Conservation (phyloP, 37 sponge, comb jelly and placozoan species). For the Corticium candelabrum region DNA sequence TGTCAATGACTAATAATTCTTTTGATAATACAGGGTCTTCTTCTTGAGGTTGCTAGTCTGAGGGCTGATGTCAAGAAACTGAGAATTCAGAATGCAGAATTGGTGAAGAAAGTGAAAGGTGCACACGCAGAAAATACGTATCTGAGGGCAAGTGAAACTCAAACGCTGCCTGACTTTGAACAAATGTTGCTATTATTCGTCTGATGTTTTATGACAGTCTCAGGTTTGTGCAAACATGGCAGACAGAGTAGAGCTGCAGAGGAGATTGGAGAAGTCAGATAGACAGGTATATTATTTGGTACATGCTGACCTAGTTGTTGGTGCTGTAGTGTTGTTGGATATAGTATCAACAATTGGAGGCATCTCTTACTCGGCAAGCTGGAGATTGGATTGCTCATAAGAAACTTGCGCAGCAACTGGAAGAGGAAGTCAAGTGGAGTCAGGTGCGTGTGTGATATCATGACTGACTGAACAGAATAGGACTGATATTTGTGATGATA, state of each 20-base stretch:
- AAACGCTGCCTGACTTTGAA: background rate
- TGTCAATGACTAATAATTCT: too few relatives aligned
- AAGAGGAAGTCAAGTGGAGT: slow-evolving; percentile 26
- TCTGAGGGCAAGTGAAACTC: slow-evolving; percentile 47
- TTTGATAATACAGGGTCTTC: slow-evolving; percentile 32
- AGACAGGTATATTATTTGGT: slow-evolving; percentile 26
- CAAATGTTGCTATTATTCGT: background rate
- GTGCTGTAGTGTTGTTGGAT: too few relatives aligned
- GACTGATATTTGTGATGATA: too few relatives aligned
- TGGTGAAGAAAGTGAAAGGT: slow-evolving; percentile 31
- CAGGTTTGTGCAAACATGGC: slow-evolving; percentile 55
- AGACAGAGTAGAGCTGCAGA: slow-evolving; percentile 64
- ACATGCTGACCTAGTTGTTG: background rate
- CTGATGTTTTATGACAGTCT: slow-evolving; percentile 21
- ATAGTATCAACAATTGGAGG: slow-evolving; percentile 56
- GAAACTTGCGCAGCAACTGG: slow-evolving; percentile 12
- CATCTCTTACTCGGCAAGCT: slow-evolving; percentile 56
- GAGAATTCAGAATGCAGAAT: slow-evolving; percentile 46
- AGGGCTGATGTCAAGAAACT: slow-evolving; percentile 54
- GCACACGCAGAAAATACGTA: slow-evolving; percentile 58
- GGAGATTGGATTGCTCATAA: slow-evolving; percentile 61
- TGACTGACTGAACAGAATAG: too few relatives aligned
- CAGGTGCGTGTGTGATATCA: slow-evolving; percentile 44
- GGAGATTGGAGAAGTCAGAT: slow-evolving; percentile 56
- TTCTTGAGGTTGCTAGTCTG: slow-evolving; percentile 61